Evolutionary conservation across 2,888 invertebrate genomes (phyloP).

Genomic region (Cyaniris semiargus): DNA sequence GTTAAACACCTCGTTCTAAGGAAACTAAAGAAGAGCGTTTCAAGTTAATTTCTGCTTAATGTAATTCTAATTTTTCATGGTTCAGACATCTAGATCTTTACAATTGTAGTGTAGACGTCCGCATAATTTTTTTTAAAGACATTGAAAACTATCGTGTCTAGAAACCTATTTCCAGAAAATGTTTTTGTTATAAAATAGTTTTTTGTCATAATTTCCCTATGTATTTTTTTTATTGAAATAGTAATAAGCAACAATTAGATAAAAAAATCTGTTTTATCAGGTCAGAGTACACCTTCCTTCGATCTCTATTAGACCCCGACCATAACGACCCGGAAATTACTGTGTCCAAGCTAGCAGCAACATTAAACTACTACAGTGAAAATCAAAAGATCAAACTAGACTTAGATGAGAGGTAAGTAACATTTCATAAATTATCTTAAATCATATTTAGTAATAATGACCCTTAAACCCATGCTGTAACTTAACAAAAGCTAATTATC

Average conservation of each 20-base stretch:
- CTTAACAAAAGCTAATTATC: too few species aligned
- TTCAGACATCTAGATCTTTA: too few species aligned
- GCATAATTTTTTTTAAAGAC: too few species aligned
- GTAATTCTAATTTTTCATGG: too few species aligned
- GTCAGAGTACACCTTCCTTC: slow-evolving; percentile 63
- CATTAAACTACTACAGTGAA: slow-evolving; percentile 65
- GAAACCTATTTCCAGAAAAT: too few species aligned
- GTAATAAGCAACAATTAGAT: too few species aligned
- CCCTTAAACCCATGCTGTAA: background rate
- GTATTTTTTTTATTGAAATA: background rate
- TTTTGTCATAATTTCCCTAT: background rate
- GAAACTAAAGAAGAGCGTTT: too few species aligned
- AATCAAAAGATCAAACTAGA: slow-evolving; percentile 66
- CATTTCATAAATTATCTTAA: background rate
- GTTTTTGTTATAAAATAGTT: background rate
- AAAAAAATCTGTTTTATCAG: slow-evolving; percentile 44
- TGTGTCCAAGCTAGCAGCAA: slow-evolving; percentile 61
- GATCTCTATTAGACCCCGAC: slow-evolving; percentile 66
- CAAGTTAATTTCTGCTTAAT: too few species aligned
- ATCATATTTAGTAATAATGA: background rate
- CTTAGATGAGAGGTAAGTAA: slow-evolving; percentile 66
- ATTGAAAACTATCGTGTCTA: too few species aligned
- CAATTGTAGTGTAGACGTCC: too few species aligned
- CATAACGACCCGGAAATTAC: slow-evolving; percentile 66
- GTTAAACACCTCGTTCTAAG: background rate